These are phyloP conservation scores for Brachionus asplanchnoidis DNA, from an alignment of 1,140 invertebrate genomes.

Conservation along the genomic window DNA sequence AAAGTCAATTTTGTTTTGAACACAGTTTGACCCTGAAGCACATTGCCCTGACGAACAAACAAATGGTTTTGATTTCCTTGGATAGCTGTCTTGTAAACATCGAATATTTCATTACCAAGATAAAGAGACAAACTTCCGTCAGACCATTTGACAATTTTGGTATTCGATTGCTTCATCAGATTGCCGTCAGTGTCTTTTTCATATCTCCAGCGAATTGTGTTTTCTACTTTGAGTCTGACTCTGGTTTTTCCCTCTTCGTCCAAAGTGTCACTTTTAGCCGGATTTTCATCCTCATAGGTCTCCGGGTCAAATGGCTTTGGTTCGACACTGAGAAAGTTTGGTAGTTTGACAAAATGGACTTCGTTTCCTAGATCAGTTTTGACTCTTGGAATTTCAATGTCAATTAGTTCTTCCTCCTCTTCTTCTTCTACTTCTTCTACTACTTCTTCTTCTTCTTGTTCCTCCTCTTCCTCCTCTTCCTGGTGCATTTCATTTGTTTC, in stretches of 20 bases:
- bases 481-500: neutral
- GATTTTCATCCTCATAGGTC: constrained; percentile 10
- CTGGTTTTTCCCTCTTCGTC: constrained; percentile 38
- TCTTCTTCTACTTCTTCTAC: constrained; percentile 26
- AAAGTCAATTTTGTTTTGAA: constrained; percentile 41
- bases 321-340: constrained; percentile 33
- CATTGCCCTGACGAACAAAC: constrained; percentile 30
- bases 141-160: constrained; percentile 41
- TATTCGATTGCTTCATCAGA: constrained; percentile 4
- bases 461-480: neutral
- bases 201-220: constrained; percentile 37
- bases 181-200: constrained; percentile 20
- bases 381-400: constrained; percentile 37
- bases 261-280: neutral
- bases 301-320: constrained; percentile 38
- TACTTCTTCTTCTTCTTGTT: constrained; percentile 27
- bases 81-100: constrained; percentile 24
- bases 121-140: constrained; percentile 38
- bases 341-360: constrained; percentile 38
- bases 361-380: constrained; percentile 34
- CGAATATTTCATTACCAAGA: constrained; percentile 39
- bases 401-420: constrained; percentile 16
- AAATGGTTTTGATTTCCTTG: constrained; percentile 41
- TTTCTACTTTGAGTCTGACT: constrained; percentile 22
- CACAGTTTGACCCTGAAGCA: constrained; percentile 25